Conservation (phyloP, 2,113 vertebrate species). For the Plotosus lineatus region DNA sequence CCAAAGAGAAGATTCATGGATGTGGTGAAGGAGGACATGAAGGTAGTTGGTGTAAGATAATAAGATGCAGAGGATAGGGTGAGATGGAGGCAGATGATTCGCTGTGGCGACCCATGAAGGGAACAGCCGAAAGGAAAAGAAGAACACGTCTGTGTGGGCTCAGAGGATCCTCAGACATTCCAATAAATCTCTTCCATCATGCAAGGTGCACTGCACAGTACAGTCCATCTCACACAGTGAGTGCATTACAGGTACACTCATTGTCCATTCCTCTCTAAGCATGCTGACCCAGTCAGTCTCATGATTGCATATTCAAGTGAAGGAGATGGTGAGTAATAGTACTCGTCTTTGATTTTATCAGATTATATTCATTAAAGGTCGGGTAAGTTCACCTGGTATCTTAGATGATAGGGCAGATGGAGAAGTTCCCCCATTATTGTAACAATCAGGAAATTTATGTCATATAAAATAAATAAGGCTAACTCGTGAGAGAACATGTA, state of each 20-base stretch:
- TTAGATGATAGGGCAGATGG: neutral
- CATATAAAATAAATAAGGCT: neutral
- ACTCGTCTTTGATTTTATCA: neutral
- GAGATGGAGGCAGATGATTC: no score
- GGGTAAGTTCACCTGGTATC: neutral
- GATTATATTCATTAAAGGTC: neutral
- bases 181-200: constrained; percentile 33
- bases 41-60: no score
- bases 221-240: constrained; percentile 55
- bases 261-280: constrained; percentile 40
- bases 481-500: constrained; percentile 45
- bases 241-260: constrained; percentile 49
- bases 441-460: constrained; percentile 7
- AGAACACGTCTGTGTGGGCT: constrained; percentile 52
- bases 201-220: constrained; percentile 54
- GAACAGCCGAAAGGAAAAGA: no score
- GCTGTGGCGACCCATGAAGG: no score
- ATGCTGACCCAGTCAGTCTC: constrained; percentile 44
- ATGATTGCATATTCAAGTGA: constrained; percentile 55
- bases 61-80: no score
- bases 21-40: no score
- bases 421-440: neutral
- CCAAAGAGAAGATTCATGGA: no score
- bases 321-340: neutral
- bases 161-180: constrained; percentile 48